phyloP scores from a whole-genome alignment of 2,888 invertebrate genomes.

The Exephanes ischioxanthus region DNA sequence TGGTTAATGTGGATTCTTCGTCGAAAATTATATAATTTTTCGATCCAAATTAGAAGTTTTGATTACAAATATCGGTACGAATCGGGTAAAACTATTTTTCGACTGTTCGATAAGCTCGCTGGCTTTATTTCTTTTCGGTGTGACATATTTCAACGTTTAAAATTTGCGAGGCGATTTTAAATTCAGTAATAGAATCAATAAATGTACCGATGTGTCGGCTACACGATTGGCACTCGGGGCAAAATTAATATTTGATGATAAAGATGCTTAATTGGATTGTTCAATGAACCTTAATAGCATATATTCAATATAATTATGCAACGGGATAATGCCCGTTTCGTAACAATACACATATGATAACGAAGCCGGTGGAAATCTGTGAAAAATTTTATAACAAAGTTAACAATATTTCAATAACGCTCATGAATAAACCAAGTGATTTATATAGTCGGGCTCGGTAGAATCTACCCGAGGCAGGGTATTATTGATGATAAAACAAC shows the following conservation, averaged over 20 bases:
- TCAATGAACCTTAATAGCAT: background rate
- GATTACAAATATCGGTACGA: background rate
- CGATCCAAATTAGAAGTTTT: background rate
- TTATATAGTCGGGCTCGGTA: background rate
- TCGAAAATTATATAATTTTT: background rate
- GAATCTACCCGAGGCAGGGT: background rate
- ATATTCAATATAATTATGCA: constrained; percentile 21
- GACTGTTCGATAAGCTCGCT: background rate
- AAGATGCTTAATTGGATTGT: constrained; percentile 20
- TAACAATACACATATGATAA: background rate
- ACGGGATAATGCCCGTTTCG: constrained; percentile 3
- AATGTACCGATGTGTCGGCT: background rate
- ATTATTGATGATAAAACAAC: constrained; percentile 74
- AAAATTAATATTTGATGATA: constrained; percentile 11
- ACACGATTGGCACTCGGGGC: background rate
- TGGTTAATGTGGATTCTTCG: background rate
- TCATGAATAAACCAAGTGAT: constrained; percentile 13
- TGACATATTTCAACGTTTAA: no score
- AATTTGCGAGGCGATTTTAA: no score
- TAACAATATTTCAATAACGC: constrained; percentile 18
- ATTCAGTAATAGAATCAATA: background rate
- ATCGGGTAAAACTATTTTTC: background rate
- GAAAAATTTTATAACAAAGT: constrained; percentile 8
- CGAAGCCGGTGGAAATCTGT: background rate
- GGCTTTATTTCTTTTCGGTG: background rate